Evolutionary conservation across 2,113 vertebrate genomes (phyloP), one percentile per base, ranked within the genome.

Genomic region (Mionectes macconnelli): DNA sequence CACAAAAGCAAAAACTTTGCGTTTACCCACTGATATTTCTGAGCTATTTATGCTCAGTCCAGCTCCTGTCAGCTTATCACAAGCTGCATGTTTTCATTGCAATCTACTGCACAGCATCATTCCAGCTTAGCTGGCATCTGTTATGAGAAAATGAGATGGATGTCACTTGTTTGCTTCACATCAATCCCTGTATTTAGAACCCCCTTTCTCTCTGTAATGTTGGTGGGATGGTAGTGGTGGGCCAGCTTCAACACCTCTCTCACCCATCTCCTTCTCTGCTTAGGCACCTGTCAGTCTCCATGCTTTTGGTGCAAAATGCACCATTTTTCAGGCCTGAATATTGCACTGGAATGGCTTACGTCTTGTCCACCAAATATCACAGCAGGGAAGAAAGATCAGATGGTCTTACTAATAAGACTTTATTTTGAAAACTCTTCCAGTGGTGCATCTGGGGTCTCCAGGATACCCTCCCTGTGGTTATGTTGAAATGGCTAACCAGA

Each of bases 41-140:
- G 84, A 96, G 66, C 82, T 74, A 79, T 96, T 97, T 95, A 94
- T 84, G 84, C 75, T 77, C 91, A 82, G 84, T 68, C 87, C 73
- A 80, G 89, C 68, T 96, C 86, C 74, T 82, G 84, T 95, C 91
- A 93, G 94, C 84, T 97, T 91, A 91, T 90, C 96, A 92, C 69
- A 68, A 69, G 50, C 67, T 90, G 84, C 39, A 77, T 94, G 84
- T 95, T 96, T 89, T 94, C 87, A 95, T 24, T 94, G 89, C 76
- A 93, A 90, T 95, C 93, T 86, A 88, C 86, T 90, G 77, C 86
- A 93, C 76, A 96, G 91, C 90, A 96, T 57, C 90, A 83, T 55
- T 88, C 53, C 90, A 93, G 89, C 77, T 93, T 82, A 82, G 92
- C 69, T 89, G 76, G 94, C 77, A 70, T 60, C 84, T 90, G 90